Evolutionary conservation across 2,888 invertebrate species (phyloP).

Genomic region (Norana najaformis): DNA sequence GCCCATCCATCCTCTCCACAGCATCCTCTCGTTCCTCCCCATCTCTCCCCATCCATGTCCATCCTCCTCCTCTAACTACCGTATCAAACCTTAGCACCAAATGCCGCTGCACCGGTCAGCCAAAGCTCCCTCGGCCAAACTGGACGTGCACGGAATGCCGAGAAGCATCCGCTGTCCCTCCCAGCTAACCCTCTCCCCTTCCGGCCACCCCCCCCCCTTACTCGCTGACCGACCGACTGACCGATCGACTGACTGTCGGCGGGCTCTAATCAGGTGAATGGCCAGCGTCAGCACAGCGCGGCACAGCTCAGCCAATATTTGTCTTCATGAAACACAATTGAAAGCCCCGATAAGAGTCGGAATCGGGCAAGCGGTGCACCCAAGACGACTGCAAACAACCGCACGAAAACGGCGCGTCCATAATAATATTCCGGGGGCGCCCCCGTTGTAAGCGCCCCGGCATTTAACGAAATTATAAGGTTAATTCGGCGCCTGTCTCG

Average conservation of each 20-base stretch:
- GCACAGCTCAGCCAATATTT: background rate
- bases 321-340: constrained; percentile 6
- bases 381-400: too few species aligned
- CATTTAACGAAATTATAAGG: background rate
- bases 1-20: background rate
- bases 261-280: background rate
- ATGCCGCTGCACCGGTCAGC: background rate
- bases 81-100: background rate
- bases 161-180: too few species aligned
- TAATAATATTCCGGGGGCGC: background rate
- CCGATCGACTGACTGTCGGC: too few species aligned
- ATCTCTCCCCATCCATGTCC: background rate
- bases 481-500: too few species aligned
- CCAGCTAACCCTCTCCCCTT: too few species aligned
- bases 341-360: background rate
- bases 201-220: background rate
- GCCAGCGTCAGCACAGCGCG: background rate
- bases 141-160: background rate
- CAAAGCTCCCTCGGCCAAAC: background rate
- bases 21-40: background rate
- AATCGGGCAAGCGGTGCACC: too few species aligned
- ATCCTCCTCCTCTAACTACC: background rate
- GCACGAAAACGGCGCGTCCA: too few species aligned
- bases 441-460: background rate
- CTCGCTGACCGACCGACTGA: background rate